Conservation (phyloP, 2,888 invertebrate species). For the Hypsopygia costalis region DNA sequence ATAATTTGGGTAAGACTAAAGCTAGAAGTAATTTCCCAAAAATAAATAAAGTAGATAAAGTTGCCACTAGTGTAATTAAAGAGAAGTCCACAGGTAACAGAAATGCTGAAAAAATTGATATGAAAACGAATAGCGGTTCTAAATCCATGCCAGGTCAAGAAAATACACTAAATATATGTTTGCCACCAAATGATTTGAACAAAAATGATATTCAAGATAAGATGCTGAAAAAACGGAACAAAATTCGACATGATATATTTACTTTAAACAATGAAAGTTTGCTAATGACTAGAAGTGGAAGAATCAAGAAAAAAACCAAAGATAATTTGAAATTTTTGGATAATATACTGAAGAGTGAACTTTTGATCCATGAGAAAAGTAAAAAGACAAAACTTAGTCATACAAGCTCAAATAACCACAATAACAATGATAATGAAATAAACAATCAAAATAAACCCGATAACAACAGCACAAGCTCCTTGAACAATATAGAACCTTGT, state of each 20-base stretch:
- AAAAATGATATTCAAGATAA: conserved; percentile 13
- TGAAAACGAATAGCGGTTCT: conserved; percentile 14
- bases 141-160: conserved; percentile 12
- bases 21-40: neutral
- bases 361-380: conserved; percentile 44
- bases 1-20: neutral
- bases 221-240: conserved; percentile 5
- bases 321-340: conserved; percentile 45
- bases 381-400: conserved; percentile 18
- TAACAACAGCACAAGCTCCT: neutral
- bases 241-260: conserved; percentile 9
- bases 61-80: too few species aligned
- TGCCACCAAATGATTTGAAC: conserved; percentile 14
- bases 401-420: conserved; percentile 31
- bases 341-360: conserved; percentile 57
- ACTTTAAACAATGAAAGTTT: conserved; percentile 15
- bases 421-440: conserved; percentile 71
- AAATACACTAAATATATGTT: conserved; percentile 31
- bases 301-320: conserved; percentile 35
- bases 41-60: neutral
- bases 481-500: too few species aligned
- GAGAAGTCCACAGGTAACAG: conserved; percentile 31
- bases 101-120: conserved; percentile 21
- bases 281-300: conserved; percentile 37
- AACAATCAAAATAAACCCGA: conserved; percentile 43